Conservation (phyloP, 2,888 invertebrate species). For the Neoascia interrupta region DNA sequence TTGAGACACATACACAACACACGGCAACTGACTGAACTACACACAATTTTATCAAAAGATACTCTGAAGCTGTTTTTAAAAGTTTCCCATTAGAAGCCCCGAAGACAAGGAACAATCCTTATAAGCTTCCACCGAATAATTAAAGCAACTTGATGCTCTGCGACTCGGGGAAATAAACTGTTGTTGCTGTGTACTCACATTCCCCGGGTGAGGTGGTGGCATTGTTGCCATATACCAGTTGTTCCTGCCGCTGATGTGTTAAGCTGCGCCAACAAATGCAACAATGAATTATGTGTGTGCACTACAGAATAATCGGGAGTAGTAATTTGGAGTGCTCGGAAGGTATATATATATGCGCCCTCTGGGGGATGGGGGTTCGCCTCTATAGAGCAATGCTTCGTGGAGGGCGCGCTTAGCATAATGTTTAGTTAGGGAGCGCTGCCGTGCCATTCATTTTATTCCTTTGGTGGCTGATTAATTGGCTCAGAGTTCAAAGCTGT, state of each 20-base stretch:
- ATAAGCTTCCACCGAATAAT: conserved; percentile 46
- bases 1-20: conserved; percentile 22
- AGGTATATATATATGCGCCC: neutral
- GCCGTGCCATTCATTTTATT: conserved; percentile 17
- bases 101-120: conserved; percentile 23
- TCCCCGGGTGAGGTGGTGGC: conserved; percentile 6
- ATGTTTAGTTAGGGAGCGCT: conserved; percentile 36
- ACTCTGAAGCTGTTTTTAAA: too few relatives aligned
- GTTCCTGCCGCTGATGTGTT: conserved; percentile 59
- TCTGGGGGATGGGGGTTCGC: neutral
- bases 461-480: conserved; percentile 48
- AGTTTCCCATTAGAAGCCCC: too few relatives aligned
- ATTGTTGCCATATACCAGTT: too few relatives aligned
- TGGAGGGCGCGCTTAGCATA: conserved; percentile 56
- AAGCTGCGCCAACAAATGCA: conserved; percentile 59
- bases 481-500: conserved; percentile 1
- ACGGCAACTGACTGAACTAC: conserved; percentile 22
- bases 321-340: conserved; percentile 56
- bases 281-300: conserved; percentile 65
- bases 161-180: conserved; percentile 52
- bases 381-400: conserved; percentile 30
- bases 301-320: conserved; percentile 49
- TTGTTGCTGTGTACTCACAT: too few relatives aligned
- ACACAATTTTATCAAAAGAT: too few relatives aligned
- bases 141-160: conserved; percentile 26